Conservation (phyloP, 92 coral and sea anemone genomes). For the Parazoanthus atlanticus region DNA sequence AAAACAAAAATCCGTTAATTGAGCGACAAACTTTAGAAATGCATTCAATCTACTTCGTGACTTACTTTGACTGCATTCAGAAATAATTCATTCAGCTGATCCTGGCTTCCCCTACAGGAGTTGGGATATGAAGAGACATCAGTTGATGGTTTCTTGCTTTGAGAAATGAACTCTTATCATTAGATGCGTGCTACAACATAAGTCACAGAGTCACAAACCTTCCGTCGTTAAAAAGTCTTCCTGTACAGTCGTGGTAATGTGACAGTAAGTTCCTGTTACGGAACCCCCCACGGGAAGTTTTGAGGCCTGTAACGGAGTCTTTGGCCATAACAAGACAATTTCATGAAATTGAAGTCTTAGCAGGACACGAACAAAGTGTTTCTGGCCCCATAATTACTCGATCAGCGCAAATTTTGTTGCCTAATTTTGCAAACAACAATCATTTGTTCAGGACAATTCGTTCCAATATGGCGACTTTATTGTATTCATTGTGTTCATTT, state of each 20-base stretch:
- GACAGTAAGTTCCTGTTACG: slow-evolving; percentile 65
- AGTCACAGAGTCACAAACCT: slow-evolving; percentile 51
- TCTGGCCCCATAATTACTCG: not conserved
- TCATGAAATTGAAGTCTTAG: slow-evolving; percentile 3
- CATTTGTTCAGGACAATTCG: slow-evolving; percentile 26
- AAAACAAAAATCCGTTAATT: not conserved
- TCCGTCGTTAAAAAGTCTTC: slow-evolving; percentile 71
- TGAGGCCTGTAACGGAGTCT: not conserved
- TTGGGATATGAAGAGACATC: slow-evolving; percentile 8
- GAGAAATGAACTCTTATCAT: not conserved
- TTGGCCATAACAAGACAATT: slow-evolving; percentile 35
- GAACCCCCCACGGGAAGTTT: slow-evolving; percentile 30
- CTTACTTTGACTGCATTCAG: slow-evolving; percentile 79
- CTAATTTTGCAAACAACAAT: slow-evolving; percentile 6
- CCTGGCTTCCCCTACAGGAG: slow-evolving; percentile 60
- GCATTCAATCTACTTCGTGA: not conserved
- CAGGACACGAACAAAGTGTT: not conserved
- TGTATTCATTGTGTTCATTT: slow-evolving; percentile 31
- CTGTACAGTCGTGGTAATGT: slow-evolving; percentile 77
- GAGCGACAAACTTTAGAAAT: not conserved
- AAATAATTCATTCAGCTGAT: slow-evolving; percentile 70
- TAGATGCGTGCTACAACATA: not conserved
- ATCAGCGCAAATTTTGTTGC: slow-evolving; percentile 8
- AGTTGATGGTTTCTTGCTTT: not conserved
- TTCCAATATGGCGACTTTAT: slow-evolving; percentile 58